Percentiles rank a stretch among this genome's conserved stretches.
These are phyloP conservation scores for Rostratula benghalensis DNA, from an alignment of 2,113 vertebrate species.

Conservation along the genomic window DNA sequence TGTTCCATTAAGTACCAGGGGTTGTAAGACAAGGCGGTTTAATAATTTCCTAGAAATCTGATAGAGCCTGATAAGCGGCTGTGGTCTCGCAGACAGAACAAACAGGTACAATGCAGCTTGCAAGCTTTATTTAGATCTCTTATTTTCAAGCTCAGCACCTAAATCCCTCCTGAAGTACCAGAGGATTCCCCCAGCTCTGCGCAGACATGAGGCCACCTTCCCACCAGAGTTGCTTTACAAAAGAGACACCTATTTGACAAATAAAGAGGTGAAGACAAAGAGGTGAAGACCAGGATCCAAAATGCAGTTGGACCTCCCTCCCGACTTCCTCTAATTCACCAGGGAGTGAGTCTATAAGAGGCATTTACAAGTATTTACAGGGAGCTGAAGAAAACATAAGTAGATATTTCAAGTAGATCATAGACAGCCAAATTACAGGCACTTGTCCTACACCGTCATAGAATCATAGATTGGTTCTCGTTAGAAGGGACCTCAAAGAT, in stretches of 20 bases:
- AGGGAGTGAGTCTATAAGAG: neutral
- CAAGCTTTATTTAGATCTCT: neutral
- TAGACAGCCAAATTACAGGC: neutral
- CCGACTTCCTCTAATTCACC: neutral
- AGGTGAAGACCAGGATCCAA: neutral
- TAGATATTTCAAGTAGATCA: neutral
- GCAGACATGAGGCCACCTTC: neutral
- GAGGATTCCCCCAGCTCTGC: neutral
- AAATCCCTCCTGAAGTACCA: neutral
- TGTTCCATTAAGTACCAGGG: neutral
- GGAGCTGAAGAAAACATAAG: neutral
- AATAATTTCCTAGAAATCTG: neutral
- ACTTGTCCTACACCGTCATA: neutral
- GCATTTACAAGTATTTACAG: neutral
- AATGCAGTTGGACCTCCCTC: neutral
- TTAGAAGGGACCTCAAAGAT: too few species aligned
- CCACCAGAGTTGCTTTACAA: neutral
- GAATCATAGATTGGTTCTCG: too few species aligned
- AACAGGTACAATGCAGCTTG: neutral
- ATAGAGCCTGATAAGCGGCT: neutral
- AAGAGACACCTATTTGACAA: neutral
- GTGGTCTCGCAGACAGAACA: neutral
- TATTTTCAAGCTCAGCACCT: neutral
- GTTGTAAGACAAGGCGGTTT: neutral
- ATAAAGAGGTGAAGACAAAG: fast-evolving